Evolutionary conservation across 2,888 invertebrate species (phyloP), one percentile per base, ranked within the genome.

Genomic region (Ennomos quercinarius): DNA sequence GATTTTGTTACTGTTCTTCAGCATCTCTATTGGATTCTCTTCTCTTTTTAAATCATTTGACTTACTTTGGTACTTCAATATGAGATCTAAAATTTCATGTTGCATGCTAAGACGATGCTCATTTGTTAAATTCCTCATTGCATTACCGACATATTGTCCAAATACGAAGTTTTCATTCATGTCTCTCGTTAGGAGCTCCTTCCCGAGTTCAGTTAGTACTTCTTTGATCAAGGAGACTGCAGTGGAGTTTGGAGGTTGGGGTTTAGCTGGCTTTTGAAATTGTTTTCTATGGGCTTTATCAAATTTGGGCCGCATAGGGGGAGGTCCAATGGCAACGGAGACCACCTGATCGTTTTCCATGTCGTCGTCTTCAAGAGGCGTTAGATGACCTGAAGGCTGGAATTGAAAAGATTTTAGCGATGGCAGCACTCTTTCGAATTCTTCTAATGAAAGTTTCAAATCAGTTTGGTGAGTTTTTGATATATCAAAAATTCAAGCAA

Each of bases 101-200:
- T 91, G 91, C 84, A 91, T 86, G 56, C 69, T 80, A 0, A 87
- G 13, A 50, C 81, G 81, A 0, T 81, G 60, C 0, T 86, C 84
- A 10, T 67, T 72, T 4, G 87, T 86, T 1, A 92, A 56, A 63
- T 87, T 90, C 55, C 67, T 88, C 87, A 91, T 89, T 0, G 85
- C 63, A 48, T 81, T 86, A 0, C 89, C 89, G 0, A 91, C 67
- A 41, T 87, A 91, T 63, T 91, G 91, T n/a, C 91, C 91, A 36
- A 91, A 91, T 0, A 90, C 81, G n/a, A 90, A 91, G 38, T 91
- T 87, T 67, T 91, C 91, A n/a, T 78, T 86, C 0, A 90, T 81
- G 65, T 89, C 82, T 40, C 78, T 79, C 0, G 78, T 73, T 9
- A 91, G 10, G 10, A 91, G 81, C 45, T 91, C 91, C 63, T 81